Conservation (phyloP, 2,797 vertebrate species). For the Sebastes flavidus region DNA sequence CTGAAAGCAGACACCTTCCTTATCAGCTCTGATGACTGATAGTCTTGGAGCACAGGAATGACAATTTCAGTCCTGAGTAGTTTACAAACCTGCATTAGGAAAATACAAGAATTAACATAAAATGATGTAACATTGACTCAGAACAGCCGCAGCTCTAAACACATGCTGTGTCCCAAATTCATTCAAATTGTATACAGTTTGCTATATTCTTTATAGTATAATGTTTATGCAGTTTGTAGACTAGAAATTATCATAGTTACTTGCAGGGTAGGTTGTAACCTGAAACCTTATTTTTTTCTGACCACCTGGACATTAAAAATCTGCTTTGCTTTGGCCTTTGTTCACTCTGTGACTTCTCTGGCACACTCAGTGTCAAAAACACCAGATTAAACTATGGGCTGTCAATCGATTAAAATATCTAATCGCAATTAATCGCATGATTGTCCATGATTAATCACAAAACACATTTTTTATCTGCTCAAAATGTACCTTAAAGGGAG, state of each 20-base stretch:
- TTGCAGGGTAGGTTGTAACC: too few species aligned
- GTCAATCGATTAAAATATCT: too few species aligned
- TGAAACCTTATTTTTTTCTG: too few species aligned
- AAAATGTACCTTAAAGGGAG: too few species aligned
- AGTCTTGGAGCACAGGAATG: slow-evolving; percentile 22
- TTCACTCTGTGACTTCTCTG: too few species aligned
- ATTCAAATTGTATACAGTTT: neutral
- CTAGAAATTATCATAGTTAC: neutral
- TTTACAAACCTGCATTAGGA: slow-evolving; percentile 5
- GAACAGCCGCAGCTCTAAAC: too few species aligned
- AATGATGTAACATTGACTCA: neutral
- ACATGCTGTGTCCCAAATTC: neutral
- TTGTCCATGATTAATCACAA: too few species aligned
- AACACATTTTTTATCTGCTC: accelerated
- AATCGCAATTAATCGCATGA: too few species aligned
- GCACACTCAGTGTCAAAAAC: too few species aligned
- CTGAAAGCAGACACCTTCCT: slow-evolving; percentile 60
- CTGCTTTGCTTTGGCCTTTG: too few species aligned
- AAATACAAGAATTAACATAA: neutral
- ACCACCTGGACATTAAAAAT: too few species aligned
- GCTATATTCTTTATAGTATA: neutral
- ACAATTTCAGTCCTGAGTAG: slow-evolving; percentile 22
- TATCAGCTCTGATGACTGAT: slow-evolving; percentile 48
- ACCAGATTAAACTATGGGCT: too few species aligned
- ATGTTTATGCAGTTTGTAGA: neutral